Conservation (phyloP, 37 sponge, comb jelly and placozoan species). For the Aphrocallistes beatrix region DNA sequence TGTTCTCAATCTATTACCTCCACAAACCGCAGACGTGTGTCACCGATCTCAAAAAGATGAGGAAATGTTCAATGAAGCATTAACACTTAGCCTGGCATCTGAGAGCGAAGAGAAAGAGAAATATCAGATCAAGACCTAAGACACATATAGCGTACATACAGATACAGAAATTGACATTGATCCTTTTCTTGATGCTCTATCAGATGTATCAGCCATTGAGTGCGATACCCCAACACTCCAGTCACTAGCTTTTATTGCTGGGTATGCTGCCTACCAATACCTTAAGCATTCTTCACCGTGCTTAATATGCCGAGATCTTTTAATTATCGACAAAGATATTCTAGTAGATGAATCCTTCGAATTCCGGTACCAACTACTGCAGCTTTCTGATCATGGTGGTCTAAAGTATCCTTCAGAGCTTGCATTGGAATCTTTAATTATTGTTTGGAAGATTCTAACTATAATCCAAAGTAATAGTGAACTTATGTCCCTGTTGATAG, state of each 20-base stretch:
- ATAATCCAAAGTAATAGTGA: not conserved
- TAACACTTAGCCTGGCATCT: too few species aligned
- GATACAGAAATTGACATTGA: not conserved
- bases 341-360: not conserved
- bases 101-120: too few species aligned
- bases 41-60: too few species aligned
- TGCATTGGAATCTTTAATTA: not conserved
- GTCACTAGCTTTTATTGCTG: not conserved
- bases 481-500: not conserved
- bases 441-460: conserved; percentile 16
- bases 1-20: too few species aligned
- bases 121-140: too few species aligned
- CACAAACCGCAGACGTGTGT: too few species aligned
- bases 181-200: not conserved
- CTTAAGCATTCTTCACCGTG: not conserved
- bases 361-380: not conserved
- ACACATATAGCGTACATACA: too few species aligned
- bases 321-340: not conserved
- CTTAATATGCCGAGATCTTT: not conserved
- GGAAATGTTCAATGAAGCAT: too few species aligned
- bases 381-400: conserved; percentile 1
- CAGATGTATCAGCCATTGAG: not conserved
- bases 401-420: not conserved
- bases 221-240: not conserved
- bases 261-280: not conserved